Evolutionary conservation across 2,888 invertebrate species (phyloP), one percentile per base, ranked within the genome.

Genomic region (Campoplex capitator): DNA sequence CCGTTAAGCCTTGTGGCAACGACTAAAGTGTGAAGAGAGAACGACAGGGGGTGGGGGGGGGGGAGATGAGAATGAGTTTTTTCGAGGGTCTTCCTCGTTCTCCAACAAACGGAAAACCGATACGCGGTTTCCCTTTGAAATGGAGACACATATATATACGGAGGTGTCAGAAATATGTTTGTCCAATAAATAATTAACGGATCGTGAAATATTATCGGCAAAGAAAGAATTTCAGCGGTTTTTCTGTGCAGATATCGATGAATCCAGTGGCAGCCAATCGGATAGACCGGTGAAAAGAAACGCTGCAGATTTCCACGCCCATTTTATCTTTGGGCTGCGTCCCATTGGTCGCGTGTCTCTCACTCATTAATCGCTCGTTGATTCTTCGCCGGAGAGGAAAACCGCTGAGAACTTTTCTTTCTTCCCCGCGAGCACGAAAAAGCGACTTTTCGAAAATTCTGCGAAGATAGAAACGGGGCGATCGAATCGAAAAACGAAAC

Each of bases 1-100:
- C 70, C 35, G 23, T 76, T 38, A 67, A 67, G 62, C 77, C 76
- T 71, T 70, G 75, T 83, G 79, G 86, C 86, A 79, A 79, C 83
- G 38, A 65, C 35, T 45, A 32, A 16, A 58, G 48, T 48, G 78
- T 18, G 42, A 7, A 42, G 42, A 9, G 42, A 42, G 42, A 9
- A 6, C 3, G 38, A 38, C 3, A 38, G 38, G 38, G 38, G 1
- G 35, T 3, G 35, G 38, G 38, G 6, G 38, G 38, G 1, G 6
- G 38, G 1, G 38, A 6, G 38, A 38, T 23, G 38, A 38, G 38
- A 38, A 13, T 28, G 45, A 23, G 70, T 28, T 51, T 77, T 56
- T 77, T 65, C 58, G 16, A 65, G 38, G 73, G 80, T 65, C 80
- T 81, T 73, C 73, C 48, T 42, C 13, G 32, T 78, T 70, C 28